Percentiles rank a stretch among this genome's conserved stretches.
These are phyloP conservation scores for Boulengeromyrus knoepffleri DNA, from an alignment of 2,113 vertebrate species.

Conservation along the genomic window DNA sequence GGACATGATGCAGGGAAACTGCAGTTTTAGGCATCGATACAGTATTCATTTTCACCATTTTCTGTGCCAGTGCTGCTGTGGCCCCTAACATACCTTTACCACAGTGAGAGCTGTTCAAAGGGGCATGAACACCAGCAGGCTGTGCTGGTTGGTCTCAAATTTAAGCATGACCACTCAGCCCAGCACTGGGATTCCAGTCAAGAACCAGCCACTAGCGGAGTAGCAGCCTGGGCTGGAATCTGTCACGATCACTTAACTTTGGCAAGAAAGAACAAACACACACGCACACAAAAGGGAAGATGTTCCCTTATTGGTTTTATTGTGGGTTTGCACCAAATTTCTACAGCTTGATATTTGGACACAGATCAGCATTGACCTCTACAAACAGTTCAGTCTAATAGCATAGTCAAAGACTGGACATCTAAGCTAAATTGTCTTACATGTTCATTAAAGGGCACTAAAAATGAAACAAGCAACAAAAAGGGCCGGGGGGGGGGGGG, in stretches of 20 bases:
- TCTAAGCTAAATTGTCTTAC: constrained; percentile 61
- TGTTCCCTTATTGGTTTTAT: constrained; percentile 63
- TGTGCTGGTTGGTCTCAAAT: not conserved
- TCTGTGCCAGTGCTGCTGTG: not conserved
- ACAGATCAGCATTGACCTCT: constrained; percentile 60
- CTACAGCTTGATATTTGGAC: constrained; percentile 70
- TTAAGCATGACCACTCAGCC: not conserved
- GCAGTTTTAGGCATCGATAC: not conserved
- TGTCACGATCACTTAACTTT: not conserved
- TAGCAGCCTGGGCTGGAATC: not conserved
- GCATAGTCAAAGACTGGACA: constrained; percentile 70
- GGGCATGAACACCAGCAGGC: not conserved
- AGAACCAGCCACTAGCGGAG: not conserved
- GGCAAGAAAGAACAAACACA: not conserved
- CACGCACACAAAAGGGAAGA: not conserved
- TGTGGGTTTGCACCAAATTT: constrained; percentile 72
- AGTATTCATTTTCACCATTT: not conserved
- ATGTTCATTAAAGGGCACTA: constrained; percentile 66
- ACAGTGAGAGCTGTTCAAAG: too few relatives aligned
- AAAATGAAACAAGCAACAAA: constrained; percentile 56
- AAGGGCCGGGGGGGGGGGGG: constrained; percentile 33
- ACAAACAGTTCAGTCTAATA: constrained; percentile 73
- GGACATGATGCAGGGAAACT: not conserved
- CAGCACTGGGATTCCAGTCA: not conserved
- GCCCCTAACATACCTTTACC: too few relatives aligned